Conservation (phyloP, 92 coral and sea anemone species). For the Anthopleura xanthogrammica region DNA sequence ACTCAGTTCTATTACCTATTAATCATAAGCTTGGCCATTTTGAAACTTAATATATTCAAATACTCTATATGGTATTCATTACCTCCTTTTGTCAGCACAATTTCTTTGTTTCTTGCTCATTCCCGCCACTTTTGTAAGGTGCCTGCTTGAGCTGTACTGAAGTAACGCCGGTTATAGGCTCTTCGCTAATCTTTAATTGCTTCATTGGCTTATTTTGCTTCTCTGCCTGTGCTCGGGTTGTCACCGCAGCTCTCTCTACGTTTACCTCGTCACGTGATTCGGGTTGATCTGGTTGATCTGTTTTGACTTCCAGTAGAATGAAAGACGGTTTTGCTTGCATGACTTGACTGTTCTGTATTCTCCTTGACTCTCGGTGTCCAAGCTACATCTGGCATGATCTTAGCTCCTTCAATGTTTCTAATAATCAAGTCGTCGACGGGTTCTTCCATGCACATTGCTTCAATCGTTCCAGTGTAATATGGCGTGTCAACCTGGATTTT, state of each 20-base stretch:
- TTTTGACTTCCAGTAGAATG: background rate
- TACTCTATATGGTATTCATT: background rate
- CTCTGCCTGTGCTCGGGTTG: constrained; percentile 9
- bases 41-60: too few species aligned
- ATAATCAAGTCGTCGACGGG: constrained; percentile 25
- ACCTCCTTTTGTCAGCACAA: background rate
- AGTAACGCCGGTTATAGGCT: background rate
- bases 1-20: too few species aligned
- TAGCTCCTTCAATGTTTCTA: constrained; percentile 27
- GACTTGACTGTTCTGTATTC: constrained; percentile 1
- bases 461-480: constrained; percentile 22
- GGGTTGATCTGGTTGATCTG: background rate
- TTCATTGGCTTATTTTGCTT: constrained; percentile 1
- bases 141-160: background rate
- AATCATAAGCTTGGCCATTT: too few species aligned
- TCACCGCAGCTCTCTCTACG: constrained; percentile 12
- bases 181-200: constrained; percentile 1
- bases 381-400: constrained; percentile 27
- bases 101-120: background rate
- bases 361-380: constrained; percentile 24
- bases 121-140: background rate
- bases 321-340: background rate
- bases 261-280: background rate
- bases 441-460: constrained; percentile 11
- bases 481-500: constrained; percentile 27